phyloP scores from a whole-genome alignment of 2,888 invertebrate species.

The Tenthredo mesomela region DNA sequence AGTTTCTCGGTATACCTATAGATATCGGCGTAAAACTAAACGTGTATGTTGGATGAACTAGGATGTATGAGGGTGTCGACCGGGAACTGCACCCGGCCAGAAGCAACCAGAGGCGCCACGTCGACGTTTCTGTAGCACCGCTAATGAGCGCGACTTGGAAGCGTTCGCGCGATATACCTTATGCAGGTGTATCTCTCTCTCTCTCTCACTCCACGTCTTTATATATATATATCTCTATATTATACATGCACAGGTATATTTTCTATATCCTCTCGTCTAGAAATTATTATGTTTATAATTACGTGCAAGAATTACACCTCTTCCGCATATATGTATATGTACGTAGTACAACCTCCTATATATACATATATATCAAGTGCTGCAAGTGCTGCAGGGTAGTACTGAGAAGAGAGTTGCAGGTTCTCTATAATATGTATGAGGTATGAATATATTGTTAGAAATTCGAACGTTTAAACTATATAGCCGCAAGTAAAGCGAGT shows the following conservation, averaged over 20 bases:
- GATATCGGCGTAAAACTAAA: not conserved
- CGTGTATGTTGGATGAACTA: not conserved
- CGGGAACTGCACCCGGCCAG: conserved; percentile 13
- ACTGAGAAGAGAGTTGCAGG: conserved; percentile 50
- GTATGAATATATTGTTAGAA: conserved; percentile 39
- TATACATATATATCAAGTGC: not conserved
- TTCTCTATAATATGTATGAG: not conserved
- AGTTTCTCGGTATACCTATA: not conserved
- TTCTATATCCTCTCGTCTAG: not conserved
- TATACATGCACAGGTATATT: not conserved
- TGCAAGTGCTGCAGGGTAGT: conserved; percentile 8
- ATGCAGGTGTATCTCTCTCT: not conserved
- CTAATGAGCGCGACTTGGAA: conserved; percentile 67
- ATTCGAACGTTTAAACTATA: not conserved
- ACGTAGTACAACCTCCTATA: not conserved
- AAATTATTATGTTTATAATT: conserved; percentile 11
- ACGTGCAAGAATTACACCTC: not conserved
- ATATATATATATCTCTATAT: not conserved
- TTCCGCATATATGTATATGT: not conserved
- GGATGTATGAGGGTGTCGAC: not conserved
- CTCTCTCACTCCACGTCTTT: not conserved
- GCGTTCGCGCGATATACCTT: conserved; percentile 54
- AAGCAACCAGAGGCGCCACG: conserved; percentile 40
- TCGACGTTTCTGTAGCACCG: conserved; percentile 56
- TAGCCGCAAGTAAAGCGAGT: not conserved